phyloP scores from a whole-genome alignment of 2,797 vertebrate genomes.

The Melanotaenia parkinsoni region DNA sequence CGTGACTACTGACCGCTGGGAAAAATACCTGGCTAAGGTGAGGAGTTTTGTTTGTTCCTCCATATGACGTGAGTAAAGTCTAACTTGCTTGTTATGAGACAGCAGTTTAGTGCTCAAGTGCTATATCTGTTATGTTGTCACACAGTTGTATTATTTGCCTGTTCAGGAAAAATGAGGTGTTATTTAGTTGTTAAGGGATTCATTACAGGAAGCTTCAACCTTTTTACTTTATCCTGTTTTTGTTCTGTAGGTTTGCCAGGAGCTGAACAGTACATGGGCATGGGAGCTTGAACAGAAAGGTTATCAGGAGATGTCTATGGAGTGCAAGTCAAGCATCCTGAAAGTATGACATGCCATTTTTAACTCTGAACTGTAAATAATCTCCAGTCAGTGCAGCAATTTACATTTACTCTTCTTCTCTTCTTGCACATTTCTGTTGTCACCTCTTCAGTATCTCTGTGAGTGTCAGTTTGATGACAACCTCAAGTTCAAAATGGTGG shows the following conservation, averaged over 20 bases:
- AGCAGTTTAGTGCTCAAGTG: no score
- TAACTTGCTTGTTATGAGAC: neutral
- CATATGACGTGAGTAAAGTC: neutral
- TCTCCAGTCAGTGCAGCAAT: neutral
- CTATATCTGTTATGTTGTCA: neutral
- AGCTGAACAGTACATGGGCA: slow-evolving; percentile 97
- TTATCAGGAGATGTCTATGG: slow-evolving; percentile 94
- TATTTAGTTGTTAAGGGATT: neutral
- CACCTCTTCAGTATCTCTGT: slow-evolving; percentile 89
- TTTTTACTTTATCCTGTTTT: slow-evolving; percentile 1
- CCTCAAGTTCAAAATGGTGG: slow-evolving; percentile 94
- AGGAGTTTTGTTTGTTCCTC: slow-evolving; percentile 21
- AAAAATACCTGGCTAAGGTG: slow-evolving; percentile 97
- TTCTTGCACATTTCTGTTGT: neutral
- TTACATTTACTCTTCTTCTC: neutral
- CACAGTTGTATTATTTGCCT: neutral
- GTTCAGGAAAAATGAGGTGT: neutral
- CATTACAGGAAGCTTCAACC: neutral
- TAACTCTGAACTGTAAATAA: neutral
- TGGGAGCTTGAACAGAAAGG: slow-evolving; percentile 99
- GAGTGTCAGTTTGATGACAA: slow-evolving; percentile 99
- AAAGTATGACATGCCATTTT: slow-evolving; percentile 84
- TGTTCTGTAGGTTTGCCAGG: slow-evolving; percentile 91
- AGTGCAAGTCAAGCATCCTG: slow-evolving; percentile 95
- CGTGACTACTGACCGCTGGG: slow-evolving; percentile 96